Conservation (phyloP, 2,113 vertebrate species). For the mouse (Mus musculus) region GRCm39 chr14:88639501-88640000, state of each 20-base stretch:
- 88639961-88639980: background rate
- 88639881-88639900: background rate
- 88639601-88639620: background rate
- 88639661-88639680: background rate
- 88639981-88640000: background rate
- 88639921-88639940: background rate
- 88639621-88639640: background rate
- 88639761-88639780: background rate
- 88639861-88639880: background rate
- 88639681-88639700: background rate
- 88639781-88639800: background rate
- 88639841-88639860: background rate
- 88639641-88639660: background rate
- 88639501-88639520: background rate
- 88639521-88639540: background rate
- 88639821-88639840: background rate
- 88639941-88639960: background rate
- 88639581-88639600: background rate
- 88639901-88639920: background rate
- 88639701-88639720: background rate
- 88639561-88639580: background rate
- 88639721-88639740: background rate
- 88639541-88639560: background rate
- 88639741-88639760: background rate
- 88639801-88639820: background rate